Conservation (phyloP, 2,888 invertebrate genomes). For the Microctonus brassicae region DNA sequence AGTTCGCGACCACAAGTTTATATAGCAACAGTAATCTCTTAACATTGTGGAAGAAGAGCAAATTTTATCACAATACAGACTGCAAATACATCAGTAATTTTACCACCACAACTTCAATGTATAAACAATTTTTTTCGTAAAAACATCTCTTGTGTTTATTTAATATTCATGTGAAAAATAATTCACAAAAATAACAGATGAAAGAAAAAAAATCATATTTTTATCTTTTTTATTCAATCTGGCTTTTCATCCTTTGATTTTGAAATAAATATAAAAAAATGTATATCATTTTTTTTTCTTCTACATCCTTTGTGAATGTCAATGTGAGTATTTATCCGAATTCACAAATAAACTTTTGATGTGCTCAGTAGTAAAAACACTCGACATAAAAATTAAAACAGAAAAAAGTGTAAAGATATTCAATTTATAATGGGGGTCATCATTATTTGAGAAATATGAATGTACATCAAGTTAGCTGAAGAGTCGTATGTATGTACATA, state of each 20-base stretch:
- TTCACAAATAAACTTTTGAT: not conserved
- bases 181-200: no score
- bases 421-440: conserved; percentile 27
- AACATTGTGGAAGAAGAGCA: conserved; percentile 55
- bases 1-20: conserved; percentile 44
- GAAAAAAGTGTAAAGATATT: conserved; percentile 16
- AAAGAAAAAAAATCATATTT: no score
- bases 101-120: no score
- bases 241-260: not conserved
- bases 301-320: not conserved
- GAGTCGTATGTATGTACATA: conserved; percentile 32
- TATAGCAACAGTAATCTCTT: conserved; percentile 52
- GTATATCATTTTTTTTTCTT: not conserved
- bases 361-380: not conserved
- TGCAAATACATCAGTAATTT: no score
- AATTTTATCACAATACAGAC: conserved; percentile 52
- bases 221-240: not conserved
- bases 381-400: not conserved
- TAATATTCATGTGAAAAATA: no score
- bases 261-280: not conserved
- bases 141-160: no score
- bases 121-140: no score
- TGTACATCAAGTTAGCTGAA: conserved; percentile 27
- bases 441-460: conserved; percentile 63
- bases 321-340: no score